phyloP scores from a whole-genome alignment of 2,113 vertebrate genomes.

The Pseudorhombus dupliciocellatus region DNA sequence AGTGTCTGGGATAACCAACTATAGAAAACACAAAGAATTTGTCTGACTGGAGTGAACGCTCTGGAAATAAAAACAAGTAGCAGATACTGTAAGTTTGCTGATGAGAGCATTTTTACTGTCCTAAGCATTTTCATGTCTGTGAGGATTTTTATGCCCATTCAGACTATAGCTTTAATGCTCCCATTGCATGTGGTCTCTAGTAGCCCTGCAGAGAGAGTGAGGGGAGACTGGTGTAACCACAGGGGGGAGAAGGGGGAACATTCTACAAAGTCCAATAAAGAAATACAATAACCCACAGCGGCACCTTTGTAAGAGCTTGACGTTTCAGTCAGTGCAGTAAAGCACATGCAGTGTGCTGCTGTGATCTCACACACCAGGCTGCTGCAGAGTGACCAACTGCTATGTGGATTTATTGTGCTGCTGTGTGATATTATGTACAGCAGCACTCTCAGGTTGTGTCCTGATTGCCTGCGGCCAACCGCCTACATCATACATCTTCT shows the following conservation, averaged over 20 bases:
- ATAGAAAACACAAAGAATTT: conserved; percentile 37
- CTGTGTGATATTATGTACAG: conserved; percentile 45
- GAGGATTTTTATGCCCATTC: conserved; percentile 42
- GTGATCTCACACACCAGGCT: conserved; percentile 4
- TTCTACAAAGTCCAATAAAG: not conserved
- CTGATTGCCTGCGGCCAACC: conserved; percentile 57
- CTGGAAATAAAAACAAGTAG: conserved; percentile 55
- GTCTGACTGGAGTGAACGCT: conserved; percentile 15
- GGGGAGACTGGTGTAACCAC: conserved; percentile 20
- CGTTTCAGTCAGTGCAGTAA: not conserved
- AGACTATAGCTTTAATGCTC: conserved; percentile 47
- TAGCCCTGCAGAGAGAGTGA: not conserved
- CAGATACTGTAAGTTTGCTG: conserved; percentile 53
- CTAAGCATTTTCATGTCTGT: conserved; percentile 37
- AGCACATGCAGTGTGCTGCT: conserved; percentile 1
- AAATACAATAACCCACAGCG: not conserved
- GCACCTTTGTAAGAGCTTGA: not conserved
- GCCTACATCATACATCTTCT: conserved; percentile 66
- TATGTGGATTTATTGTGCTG: conserved; percentile 16
- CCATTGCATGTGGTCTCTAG: conserved; percentile 21
- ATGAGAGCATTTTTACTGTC: conserved; percentile 47
- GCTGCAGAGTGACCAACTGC: conserved; percentile 35
- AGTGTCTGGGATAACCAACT: conserved; percentile 6
- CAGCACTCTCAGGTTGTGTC: conserved; percentile 62
- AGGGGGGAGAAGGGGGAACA: not conserved